These are phyloP conservation scores for Acanthosepion esculentum DNA, from an alignment of 2,888 invertebrate genomes.

Conservation along the genomic window DNA sequence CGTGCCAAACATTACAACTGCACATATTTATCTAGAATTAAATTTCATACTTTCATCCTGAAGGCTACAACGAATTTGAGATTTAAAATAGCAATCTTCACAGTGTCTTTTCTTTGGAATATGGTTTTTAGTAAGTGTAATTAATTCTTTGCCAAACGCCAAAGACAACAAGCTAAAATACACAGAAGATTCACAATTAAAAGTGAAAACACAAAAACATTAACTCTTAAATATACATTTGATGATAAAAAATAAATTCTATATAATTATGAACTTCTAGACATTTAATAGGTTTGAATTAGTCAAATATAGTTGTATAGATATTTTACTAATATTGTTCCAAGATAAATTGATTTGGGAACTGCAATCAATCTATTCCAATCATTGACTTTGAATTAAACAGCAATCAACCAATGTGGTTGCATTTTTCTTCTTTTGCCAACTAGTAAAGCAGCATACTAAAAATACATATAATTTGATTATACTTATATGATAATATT, in stretches of 20 bases:
- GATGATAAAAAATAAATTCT: neutral
- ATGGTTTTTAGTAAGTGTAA: neutral
- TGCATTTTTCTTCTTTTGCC: no score
- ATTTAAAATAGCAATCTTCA: neutral
- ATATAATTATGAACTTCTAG: no score
- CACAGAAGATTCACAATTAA: neutral
- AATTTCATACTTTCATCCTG: neutral
- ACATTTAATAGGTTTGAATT: no score
- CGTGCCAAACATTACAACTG: neutral
- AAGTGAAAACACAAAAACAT: neutral
- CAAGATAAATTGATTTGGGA: no score
- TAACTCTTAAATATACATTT: neutral
- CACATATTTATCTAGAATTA: slow-evolving; percentile 33
- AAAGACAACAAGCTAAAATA: neutral
- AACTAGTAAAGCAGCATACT: no score
- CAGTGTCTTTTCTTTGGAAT: neutral
- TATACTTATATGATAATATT: no score
- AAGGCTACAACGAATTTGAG: neutral
- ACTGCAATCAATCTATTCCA: no score
- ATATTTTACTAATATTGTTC: no score
- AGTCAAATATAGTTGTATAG: no score
- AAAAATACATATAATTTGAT: no score
- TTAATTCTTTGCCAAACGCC: neutral
- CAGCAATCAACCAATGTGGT: no score
- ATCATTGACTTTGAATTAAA: no score